Evolutionary conservation across 1,140 invertebrate genomes (phyloP).

Genomic region (Lepidostoma basale): DNA sequence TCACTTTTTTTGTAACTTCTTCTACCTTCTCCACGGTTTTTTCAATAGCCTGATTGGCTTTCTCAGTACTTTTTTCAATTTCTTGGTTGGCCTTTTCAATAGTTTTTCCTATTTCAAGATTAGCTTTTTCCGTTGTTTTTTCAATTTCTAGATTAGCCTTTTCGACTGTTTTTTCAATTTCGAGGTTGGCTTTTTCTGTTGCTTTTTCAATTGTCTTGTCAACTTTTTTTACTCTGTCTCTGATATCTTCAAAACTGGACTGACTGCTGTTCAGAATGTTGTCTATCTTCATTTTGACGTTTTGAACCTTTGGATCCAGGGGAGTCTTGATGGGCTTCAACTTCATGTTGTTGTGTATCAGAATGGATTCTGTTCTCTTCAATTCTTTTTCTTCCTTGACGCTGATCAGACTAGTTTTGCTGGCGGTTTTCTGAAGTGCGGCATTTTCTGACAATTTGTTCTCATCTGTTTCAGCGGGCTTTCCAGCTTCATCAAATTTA

Average conservation of each 20-base stretch:
- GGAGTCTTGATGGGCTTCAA: conserved; percentile 55
- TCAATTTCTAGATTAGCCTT: conserved; percentile 43
- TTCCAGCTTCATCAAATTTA: conserved; percentile 50
- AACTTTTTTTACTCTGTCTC: conserved; percentile 34
- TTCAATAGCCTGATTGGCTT: conserved; percentile 49
- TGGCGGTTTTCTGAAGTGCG: conserved; percentile 47
- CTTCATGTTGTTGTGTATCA: conserved; percentile 53
- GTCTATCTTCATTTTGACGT: conserved; percentile 59
- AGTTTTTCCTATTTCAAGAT: conserved; percentile 33
- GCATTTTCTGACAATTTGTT: conserved; percentile 16
- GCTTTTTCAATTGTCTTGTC: conserved; percentile 48
- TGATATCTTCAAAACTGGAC: conserved; percentile 42
- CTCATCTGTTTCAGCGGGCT: conserved; percentile 47
- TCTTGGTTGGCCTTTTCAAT: conserved; percentile 50
- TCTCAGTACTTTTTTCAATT: conserved; percentile 50
- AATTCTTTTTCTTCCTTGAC: conserved; percentile 42
- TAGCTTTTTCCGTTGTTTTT: conserved; percentile 48
- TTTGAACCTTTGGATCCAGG: conserved; percentile 58
- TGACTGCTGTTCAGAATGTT: conserved; percentile 54
- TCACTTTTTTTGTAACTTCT: conserved; percentile 48
- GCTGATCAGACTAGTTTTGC: conserved; percentile 47
- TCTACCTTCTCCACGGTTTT: conserved; percentile 39
- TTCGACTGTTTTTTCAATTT: conserved; percentile 42
- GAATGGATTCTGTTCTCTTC: conserved; percentile 42
- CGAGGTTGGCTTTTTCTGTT: conserved; percentile 49